A percentile compares a stretch with the other conserved stretches of the same genome.
Evolutionary conservation across 2,113 vertebrate species (phyloP).

Genomic region (Clarias batrachus): DNA sequence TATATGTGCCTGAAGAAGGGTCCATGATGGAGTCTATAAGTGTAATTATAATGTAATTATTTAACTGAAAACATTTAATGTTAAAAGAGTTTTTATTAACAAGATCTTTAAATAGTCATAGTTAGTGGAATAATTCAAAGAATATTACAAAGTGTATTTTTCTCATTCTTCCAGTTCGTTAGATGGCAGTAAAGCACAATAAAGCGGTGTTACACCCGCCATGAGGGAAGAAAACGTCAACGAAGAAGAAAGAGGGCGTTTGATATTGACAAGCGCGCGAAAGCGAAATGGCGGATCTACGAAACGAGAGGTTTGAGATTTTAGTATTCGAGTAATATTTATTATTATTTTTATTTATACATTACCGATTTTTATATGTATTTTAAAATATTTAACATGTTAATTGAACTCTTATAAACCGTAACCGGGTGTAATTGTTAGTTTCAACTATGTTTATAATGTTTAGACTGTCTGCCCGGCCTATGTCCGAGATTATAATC

Average conservation of each 20-base stretch:
- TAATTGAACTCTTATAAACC: not conserved
- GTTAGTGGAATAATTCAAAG: not conserved
- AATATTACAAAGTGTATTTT: not conserved
- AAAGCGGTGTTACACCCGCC: not conserved
- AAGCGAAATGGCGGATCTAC: conserved; percentile 74
- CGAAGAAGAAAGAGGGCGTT: conserved; percentile 23
- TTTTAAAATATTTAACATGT: not conserved
- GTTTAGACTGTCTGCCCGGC: not conserved
- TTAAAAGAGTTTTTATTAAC: not conserved
- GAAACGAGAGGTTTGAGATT: conserved; percentile 3
- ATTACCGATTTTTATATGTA: not conserved
- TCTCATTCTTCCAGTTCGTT: not conserved
- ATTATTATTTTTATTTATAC: not conserved
- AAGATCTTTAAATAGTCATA: not conserved
- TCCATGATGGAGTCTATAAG: not conserved
- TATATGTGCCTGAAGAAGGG: not conserved
- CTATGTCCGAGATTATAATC: not conserved
- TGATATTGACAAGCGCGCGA: conserved; percentile 57
- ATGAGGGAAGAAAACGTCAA: not conserved
- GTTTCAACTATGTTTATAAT: not conserved
- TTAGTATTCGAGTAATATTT: not conserved
- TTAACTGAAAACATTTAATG: too few species aligned
- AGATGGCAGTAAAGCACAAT: not conserved
- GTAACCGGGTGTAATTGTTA: not conserved
- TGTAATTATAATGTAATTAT: too few species aligned